Evolutionary conservation across 2,797 vertebrate species (phyloP), one percentile per base, ranked within the genome.

Genomic region (Phrynocephalus vlangalii): DNA sequence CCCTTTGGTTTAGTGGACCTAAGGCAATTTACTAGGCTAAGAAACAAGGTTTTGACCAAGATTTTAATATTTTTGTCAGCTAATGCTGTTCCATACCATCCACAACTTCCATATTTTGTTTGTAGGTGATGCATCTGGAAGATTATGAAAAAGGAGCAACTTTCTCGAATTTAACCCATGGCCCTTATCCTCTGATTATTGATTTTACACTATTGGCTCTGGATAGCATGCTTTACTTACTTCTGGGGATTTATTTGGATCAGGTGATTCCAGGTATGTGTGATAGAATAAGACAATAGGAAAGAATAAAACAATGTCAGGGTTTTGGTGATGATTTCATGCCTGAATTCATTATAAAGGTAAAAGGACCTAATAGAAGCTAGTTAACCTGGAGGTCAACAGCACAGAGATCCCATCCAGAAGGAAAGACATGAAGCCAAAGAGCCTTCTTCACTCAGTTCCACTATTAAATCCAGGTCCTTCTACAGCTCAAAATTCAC

Each of bases 101-200:
- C 85, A 8, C 16, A 0, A 50, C 3, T 87, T 1, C 90, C 8
- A 0, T 86, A 70, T 82, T 2, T 44, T 86, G 13, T 78, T 95
- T 94, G 60, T 89, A 99, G 99, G 98, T 99, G 90, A 98, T 99
- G 94, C 97, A 98, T 84, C 96, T 99, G 88, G 99, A 99, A 95
- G 98, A 98, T 28, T 97, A 98, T 85, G 97, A 97, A 66, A 97
- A 98, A 2, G 98, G 99, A 0, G 99, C 99, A 1, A 97, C 97
- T 0, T 97, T 99, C 86, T 97, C 97, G 30, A 98, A 97, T 73
- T 91, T 99, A 87, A 93, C 95, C 28, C 96, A 94, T 1, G 98
- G 98, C 6, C 98, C 99, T 52, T 98, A 98, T 90, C 97, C 98
- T 0, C 97, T 99, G 0, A 97, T 98, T 0, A 97, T 98, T 52